Base-by-base conservation (phyloP, 1,140 invertebrate genomes). In the Drosophila mayri region DNA sequence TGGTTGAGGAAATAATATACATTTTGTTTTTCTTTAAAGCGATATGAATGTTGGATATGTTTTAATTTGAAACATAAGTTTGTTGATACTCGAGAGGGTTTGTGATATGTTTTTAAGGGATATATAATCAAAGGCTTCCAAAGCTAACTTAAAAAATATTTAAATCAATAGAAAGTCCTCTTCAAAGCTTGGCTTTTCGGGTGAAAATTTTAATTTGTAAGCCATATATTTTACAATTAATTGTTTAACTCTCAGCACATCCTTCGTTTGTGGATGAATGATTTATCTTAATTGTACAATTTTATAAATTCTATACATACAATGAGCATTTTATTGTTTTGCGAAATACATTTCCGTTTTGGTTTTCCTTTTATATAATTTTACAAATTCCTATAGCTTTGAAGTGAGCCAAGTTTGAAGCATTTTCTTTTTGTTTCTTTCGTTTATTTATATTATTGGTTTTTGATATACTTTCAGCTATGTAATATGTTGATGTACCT, bases 311-410 rank as follows among this genome's bases (percentile, higher is more conserved):
- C 82, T 83, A 46, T 88, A 88, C 84, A 87, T 83, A 76, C 49
- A 83, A 73, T 87, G 80, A 87, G 79, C 83, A 87, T 79, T 79
- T 86, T 71, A 67, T 83, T 79, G 60, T 65, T 49, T 63, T 50
- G 68, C 80, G 64, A 79, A 74, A 54, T 59, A 76, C 52, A 35
- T 40, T 30, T 62, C 49, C 43, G 16, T 25, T 60, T 58, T 47
- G 20, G 3, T 46, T 62, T 54, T 40, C 10, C 22, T 12, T 60
- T 30, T n/a, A 49, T 49, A 49, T 64, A 44, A 75, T 50, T 71
- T 79, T 79, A 81, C 70, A 79, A 63, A 82, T 76, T 71, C 66
- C 43, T 44, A 58, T 65, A 77, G 47, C 66, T 58, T 70, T 41
- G 50, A 54, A 47, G 58, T 58, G 58, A 76, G 75, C 63, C 75